Evolutionary conservation across 2,888 invertebrate species (phyloP), one percentile per base, ranked within the genome.

Genomic region (Hyalella azteca): DNA sequence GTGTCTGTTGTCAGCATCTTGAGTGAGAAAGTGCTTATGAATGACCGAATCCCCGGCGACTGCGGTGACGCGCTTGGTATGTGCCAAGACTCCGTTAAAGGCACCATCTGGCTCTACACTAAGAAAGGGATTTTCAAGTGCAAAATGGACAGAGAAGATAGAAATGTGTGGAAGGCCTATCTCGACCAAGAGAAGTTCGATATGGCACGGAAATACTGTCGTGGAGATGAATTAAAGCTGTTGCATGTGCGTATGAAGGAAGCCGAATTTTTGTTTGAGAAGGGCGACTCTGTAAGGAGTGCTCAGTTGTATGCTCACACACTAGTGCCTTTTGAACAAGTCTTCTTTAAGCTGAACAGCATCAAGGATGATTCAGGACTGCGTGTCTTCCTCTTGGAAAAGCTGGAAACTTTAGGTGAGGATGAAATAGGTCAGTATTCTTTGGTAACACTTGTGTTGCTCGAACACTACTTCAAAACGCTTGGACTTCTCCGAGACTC

Each of bases 361-460:
- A 90, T 92, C 0, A 91, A 93, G 80, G 91, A 96, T 87, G 93
- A 94, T 81, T 93, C 93, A 85, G 95, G 98, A 0, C 89, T 99
- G 77, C 95, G 96, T 89, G 92, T 93, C 15, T 97, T 95, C 87
- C 89, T 98, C n/a, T 91, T 79, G 79, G 83, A 90, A 88, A 95
- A 97, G 88, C 88, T 98, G 78, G 92, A 93, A 32, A 91, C 91
- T 40, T 87, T 96, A 19, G 91, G 91, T 45, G 88, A 91, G 1
- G 91, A 92, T 86, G 95, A 97, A 85, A 93, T 93, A 86, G 95
- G 96, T 0, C 94, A 96, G 86, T 92, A 94, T 76, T 96, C 97
- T 0, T 95, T 97, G 92, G 90, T 99, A 49, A 94, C 97, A 0
- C 91, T 97, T 79, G 99, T 98, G 98, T 91, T 98, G 85, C 92